Evolutionary conservation across 2,888 invertebrate genomes (phyloP).

Genomic region (Cenopis cana): DNA sequence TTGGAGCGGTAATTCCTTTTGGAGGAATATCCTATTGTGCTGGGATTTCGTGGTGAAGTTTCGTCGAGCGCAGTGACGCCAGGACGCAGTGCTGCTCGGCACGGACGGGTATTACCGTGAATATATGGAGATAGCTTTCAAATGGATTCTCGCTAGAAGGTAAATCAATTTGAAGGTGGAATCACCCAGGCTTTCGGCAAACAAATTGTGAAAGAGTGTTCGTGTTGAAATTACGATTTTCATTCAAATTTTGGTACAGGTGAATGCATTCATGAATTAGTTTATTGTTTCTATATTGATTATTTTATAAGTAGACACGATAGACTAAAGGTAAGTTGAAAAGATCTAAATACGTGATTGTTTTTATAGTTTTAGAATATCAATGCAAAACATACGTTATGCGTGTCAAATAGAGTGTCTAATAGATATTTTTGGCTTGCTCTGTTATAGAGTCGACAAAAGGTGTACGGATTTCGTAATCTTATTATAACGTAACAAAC

Average conservation of each 20-base stretch:
- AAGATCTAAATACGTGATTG: too few species aligned
- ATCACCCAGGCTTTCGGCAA: neutral
- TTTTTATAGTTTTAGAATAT: too few species aligned
- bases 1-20: neutral
- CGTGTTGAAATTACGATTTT: neutral
- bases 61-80: neutral
- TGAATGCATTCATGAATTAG: neutral
- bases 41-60: constrained; percentile 2
- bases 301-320: neutral
- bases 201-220: neutral
- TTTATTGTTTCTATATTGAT: neutral
- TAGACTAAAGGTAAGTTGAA: neutral
- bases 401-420: too few species aligned
- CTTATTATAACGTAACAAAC: too few species aligned
- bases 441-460: too few species aligned
- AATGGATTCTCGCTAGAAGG: neutral
- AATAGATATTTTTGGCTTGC: too few species aligned
- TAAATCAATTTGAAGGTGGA: neutral
- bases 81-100: neutral
- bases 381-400: too few species aligned
- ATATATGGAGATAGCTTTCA: constrained; percentile 1
- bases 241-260: neutral
- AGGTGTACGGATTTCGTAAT: too few species aligned
- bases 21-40: neutral
- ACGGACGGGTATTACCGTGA: constrained; percentile 1